Percentiles rank a stretch among this genome's conserved stretches.
These are phyloP conservation scores for Rotaria socialis DNA, from an alignment of 2,888 invertebrate species.

Conservation along the genomic window DNA sequence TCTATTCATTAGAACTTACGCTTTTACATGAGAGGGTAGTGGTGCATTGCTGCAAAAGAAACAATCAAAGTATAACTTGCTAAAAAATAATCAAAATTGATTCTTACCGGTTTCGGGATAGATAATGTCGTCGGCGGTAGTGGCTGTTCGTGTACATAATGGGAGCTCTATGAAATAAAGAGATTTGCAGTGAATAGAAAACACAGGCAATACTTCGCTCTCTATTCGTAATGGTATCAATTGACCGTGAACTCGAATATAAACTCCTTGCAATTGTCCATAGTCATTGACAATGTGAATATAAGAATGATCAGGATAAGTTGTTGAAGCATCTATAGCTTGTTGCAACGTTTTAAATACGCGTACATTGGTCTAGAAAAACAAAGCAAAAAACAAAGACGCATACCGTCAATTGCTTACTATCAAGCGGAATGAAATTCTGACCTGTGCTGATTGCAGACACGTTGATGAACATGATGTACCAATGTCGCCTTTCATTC, in stretches of 20 bases:
- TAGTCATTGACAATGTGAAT: not conserved
- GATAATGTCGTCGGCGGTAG: not conserved
- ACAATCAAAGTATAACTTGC: not conserved
- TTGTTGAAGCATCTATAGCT: not conserved
- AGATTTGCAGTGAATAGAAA: too few relatives aligned
- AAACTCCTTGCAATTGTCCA: not conserved
- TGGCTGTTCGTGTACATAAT: not conserved
- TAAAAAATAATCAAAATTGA: too few relatives aligned
- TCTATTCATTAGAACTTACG: not conserved
- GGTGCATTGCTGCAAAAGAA: not conserved
- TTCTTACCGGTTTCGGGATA: not conserved
- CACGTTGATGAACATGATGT: not conserved
- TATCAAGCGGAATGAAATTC: not conserved
- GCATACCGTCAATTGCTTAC: too few relatives aligned
- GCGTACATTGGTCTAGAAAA: not conserved
- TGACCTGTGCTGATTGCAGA: not conserved
- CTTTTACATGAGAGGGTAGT: not conserved
- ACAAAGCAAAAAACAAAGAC: not conserved
- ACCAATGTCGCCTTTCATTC: not conserved
- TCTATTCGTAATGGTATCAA: not conserved
- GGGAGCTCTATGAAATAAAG: too few relatives aligned
- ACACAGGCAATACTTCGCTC: not conserved
- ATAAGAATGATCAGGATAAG: slow-evolving; percentile 19
- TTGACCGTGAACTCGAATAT: not conserved
- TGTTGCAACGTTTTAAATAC: not conserved